phyloP scores from a whole-genome alignment of 2,113 vertebrate genomes.

The Crotalus horridus region DNA sequence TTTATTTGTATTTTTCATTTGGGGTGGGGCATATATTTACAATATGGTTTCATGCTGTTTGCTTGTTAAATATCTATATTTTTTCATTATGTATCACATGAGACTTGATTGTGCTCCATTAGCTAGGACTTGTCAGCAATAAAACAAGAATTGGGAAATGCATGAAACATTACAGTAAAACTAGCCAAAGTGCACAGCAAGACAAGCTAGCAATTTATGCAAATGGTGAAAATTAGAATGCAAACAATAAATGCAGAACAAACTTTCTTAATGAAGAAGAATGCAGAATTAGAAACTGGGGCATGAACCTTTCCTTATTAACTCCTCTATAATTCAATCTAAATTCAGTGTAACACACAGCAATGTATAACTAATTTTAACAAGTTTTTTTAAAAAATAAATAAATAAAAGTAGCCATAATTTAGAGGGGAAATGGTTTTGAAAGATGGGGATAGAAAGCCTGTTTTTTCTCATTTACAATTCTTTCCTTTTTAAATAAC shows the following conservation, averaged over 20 bases:
- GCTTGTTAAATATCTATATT: not conserved
- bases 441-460: not conserved
- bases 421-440: not conserved
- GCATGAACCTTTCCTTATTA: not conserved
- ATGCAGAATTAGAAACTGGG: not conserved
- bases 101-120: not conserved
- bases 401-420: not conserved
- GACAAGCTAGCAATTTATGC: not conserved
- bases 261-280: not conserved
- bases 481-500: not conserved
- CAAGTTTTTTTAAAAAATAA: not conserved
- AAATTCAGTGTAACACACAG: not conserved
- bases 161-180: not conserved
- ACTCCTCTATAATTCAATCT: not conserved
- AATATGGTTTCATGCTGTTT: not conserved
- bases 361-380: not conserved
- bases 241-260: not conserved
- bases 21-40: not conserved
- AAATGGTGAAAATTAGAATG: not conserved
- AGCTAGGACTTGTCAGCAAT: not conserved
- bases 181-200: not conserved
- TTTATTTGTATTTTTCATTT: not conserved
- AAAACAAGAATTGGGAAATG: conserved; percentile 7
- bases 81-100: not conserved
- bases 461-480: not conserved